These are phyloP conservation scores for Crotophaga sulcirostris DNA, from an alignment of 2,113 vertebrate genomes.

Conservation along the genomic window DNA sequence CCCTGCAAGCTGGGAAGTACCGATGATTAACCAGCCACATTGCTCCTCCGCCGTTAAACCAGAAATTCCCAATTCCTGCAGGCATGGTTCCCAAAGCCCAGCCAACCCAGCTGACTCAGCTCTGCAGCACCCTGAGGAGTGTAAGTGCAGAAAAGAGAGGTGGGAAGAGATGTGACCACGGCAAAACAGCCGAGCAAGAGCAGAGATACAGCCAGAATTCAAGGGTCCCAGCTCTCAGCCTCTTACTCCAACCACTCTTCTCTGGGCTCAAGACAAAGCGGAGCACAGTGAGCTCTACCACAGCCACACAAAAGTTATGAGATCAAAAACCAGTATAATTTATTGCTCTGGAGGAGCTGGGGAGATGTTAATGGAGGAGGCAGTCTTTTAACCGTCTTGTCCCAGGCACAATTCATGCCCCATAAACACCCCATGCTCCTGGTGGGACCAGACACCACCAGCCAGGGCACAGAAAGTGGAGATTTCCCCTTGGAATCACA, in stretches of 20 bases:
- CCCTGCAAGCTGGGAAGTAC: background rate
- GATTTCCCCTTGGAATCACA: background rate
- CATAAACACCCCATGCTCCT: background rate
- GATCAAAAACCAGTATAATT: background rate
- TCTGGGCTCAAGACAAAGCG: rapidly evolving
- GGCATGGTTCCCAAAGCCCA: background rate
- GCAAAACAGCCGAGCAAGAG: background rate
- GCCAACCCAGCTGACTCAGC: background rate
- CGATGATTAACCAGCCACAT: background rate
- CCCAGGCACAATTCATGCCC: background rate
- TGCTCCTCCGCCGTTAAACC: background rate
- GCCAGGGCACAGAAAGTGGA: rapidly evolving
- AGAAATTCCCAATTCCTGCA: background rate
- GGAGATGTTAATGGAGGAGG: background rate
- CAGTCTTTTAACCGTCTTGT: background rate
- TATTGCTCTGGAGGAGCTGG: background rate
- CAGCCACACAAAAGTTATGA: rapidly evolving
- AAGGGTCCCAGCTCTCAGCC: background rate
- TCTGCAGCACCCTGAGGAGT: background rate
- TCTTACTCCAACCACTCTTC: background rate
- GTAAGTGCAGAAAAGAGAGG: background rate
- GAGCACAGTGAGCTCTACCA: background rate
- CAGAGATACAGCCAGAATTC: background rate
- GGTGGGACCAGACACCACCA: rapidly evolving
- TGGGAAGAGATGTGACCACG: background rate